Percentiles rank a stretch among this genome's conserved stretches.
Evolutionary conservation across 2,113 vertebrate species (phyloP).

Genomic region (Megaceryle torquata): DNA sequence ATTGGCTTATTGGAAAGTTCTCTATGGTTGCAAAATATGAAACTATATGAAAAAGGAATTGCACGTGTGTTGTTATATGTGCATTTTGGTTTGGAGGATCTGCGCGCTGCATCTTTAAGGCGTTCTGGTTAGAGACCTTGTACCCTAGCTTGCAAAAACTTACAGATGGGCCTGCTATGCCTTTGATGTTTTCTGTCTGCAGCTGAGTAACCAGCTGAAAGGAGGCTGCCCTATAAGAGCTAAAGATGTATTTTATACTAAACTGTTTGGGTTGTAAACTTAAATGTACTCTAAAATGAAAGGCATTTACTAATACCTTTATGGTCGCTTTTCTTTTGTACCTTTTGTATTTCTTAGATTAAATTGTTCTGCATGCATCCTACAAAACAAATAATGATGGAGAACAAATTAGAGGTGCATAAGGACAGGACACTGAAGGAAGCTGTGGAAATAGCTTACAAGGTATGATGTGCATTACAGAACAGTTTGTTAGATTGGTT

Average conservation of each 20-base stretch:
- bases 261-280: background rate
- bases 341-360: slow-evolving; percentile 78
- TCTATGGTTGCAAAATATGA: background rate
- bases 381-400: slow-evolving; percentile 92
- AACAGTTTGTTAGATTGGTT: background rate
- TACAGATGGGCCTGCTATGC: fast-evolving
- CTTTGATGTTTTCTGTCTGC: background rate
- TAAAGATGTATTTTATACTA: background rate
- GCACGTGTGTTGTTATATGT: background rate
- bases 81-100: background rate
- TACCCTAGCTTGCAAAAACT: background rate
- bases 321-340: background rate
- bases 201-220: background rate
- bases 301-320: background rate
- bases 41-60: background rate
- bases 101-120: background rate
- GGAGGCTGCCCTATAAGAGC: background rate
- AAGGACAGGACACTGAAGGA: slow-evolving; percentile 95
- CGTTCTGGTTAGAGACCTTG: background rate
- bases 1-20: background rate
- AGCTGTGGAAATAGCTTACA: slow-evolving; percentile 93
- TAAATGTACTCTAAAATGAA: background rate
- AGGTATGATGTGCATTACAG: slow-evolving; percentile 70
- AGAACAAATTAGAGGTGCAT: slow-evolving; percentile 97
- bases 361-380: slow-evolving; percentile 98